phyloP scores from a whole-genome alignment of 2,113 vertebrate genomes.

The Ochotona princeps region DNA sequence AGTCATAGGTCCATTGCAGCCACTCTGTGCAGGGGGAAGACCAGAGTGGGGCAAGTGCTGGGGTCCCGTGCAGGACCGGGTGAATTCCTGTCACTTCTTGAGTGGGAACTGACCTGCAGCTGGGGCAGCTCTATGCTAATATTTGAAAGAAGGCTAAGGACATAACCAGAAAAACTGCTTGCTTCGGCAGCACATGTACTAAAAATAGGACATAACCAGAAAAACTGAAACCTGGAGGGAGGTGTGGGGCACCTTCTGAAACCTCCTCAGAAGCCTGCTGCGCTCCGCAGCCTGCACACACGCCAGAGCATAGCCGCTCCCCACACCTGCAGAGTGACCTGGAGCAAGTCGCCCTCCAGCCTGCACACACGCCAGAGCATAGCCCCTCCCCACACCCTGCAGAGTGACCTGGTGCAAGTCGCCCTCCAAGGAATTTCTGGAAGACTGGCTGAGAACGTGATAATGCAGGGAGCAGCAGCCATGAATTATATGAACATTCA shows the following conservation, averaged over 20 bases:
- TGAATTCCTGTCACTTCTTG: neutral
- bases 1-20: rapidly evolving
- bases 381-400: neutral
- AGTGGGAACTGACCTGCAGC: neutral
- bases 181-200: too few relatives aligned
- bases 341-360: neutral
- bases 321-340: neutral
- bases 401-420: neutral
- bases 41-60: rapidly evolving
- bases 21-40: neutral
- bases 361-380: neutral
- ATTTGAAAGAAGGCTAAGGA: neutral
- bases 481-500: slow-evolving; percentile 80
- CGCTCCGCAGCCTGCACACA: neutral
- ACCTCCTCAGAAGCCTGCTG: neutral
- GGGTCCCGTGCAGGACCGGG: too few relatives aligned
- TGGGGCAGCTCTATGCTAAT: too few relatives aligned
- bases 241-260: too few relatives aligned
- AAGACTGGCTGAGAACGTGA: slow-evolving; percentile 77
- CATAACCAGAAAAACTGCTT: too few relatives aligned
- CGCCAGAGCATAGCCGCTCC: neutral
- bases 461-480: slow-evolving; percentile 70
- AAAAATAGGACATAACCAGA: too few relatives aligned
- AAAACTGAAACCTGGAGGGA: too few relatives aligned
- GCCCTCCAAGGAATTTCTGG: slow-evolving; percentile 40